phyloP scores from a whole-genome alignment of 2,888 invertebrate species.

The Dryomyza anilis region DNA sequence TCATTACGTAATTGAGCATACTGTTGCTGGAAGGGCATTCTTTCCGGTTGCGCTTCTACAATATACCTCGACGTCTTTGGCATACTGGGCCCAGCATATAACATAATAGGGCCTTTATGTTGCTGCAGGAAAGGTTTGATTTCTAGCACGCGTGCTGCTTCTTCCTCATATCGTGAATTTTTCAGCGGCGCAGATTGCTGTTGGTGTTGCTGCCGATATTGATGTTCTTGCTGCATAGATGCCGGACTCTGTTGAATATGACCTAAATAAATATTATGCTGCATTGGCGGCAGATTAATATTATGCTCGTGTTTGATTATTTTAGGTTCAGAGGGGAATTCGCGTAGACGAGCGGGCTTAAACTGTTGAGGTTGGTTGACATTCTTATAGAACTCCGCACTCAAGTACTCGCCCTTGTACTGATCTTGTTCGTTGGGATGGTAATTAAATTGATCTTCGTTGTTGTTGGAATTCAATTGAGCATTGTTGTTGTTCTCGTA shows the following conservation, averaged over 20 bases:
- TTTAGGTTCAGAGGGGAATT: constrained; percentile 28
- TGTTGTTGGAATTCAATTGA: constrained; percentile 36
- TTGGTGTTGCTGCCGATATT: constrained; percentile 28
- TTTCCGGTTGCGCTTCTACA: constrained; percentile 1
- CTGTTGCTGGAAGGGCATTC: constrained; percentile 25
- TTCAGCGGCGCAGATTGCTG: constrained; percentile 33
- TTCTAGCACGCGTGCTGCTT: constrained; percentile 47
- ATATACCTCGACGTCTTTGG: constrained; percentile 26
- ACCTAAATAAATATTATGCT: constrained; percentile 52
- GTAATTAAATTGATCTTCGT: too few relatives aligned
- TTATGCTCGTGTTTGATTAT: constrained; percentile 47
- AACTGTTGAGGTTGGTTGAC: constrained; percentile 41
- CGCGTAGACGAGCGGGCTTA: constrained; percentile 50
- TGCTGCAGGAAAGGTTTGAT: constrained; percentile 45
- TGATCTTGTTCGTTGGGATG: constrained; percentile 32
- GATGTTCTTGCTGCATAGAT: background rate
- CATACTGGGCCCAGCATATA: constrained; percentile 43
- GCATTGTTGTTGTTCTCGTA: background rate
- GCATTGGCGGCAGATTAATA: constrained; percentile 50
- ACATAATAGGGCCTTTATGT: constrained; percentile 41
- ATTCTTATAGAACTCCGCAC: constrained; percentile 43
- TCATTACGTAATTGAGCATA: constrained; percentile 27
- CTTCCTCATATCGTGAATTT: constrained; percentile 34
- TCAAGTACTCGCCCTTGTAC: constrained; percentile 49
- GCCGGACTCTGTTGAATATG: constrained; percentile 27